These are phyloP conservation scores for Xyliphius kryptos DNA, from an alignment of 2,113 vertebrate genomes.

Conservation along the genomic window DNA sequence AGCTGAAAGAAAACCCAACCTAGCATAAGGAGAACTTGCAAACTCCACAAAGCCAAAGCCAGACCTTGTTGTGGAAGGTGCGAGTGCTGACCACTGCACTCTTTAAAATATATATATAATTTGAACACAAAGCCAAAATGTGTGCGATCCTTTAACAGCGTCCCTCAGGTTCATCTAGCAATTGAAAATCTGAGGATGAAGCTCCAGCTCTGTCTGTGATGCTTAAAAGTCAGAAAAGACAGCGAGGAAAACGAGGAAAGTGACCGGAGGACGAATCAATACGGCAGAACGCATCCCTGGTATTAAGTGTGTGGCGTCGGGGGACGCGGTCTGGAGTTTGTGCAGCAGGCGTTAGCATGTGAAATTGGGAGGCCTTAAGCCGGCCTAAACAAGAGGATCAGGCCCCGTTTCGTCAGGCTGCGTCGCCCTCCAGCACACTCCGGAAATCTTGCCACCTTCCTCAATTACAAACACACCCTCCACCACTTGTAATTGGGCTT, in stretches of 20 bases:
- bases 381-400: conserved; percentile 65
- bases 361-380: conserved; percentile 57
- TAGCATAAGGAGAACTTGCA: too few relatives aligned
- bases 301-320: conserved; percentile 31
- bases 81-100: too few relatives aligned
- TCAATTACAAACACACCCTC: conserved; percentile 52
- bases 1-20: too few relatives aligned
- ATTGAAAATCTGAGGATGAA: too few relatives aligned
- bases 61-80: too few relatives aligned
- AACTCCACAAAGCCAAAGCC: too few relatives aligned
- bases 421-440: conserved; percentile 47
- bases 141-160: too few relatives aligned
- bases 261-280: conserved; percentile 41
- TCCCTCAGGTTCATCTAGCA: too few relatives aligned
- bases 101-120: too few relatives aligned
- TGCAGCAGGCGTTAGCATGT: conserved; percentile 47
- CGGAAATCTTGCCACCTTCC: conserved; percentile 48
- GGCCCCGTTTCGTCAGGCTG: conserved; percentile 60
- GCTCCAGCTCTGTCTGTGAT: too few relatives aligned
- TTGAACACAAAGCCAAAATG: too few relatives aligned
- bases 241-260: conserved; percentile 2
- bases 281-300: conserved; percentile 26
- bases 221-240: background rate
- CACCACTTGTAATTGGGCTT: conserved; percentile 62
- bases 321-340: conserved; percentile 22